phyloP scores from a whole-genome alignment of 35 echinoderm and acorn worm species.

The Diadema setosum region DNA sequence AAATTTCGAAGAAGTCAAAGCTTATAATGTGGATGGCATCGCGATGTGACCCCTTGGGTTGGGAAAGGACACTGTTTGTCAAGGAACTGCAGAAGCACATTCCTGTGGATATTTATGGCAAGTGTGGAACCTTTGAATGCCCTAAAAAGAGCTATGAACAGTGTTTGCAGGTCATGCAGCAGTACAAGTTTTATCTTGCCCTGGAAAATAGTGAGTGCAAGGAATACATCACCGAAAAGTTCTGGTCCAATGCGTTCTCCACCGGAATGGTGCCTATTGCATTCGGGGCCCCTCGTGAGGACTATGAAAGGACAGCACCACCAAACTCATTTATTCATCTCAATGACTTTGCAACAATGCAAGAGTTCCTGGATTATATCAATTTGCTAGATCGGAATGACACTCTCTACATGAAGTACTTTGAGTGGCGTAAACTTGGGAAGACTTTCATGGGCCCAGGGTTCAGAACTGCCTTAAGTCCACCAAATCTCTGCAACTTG shows the following conservation, averaged over 20 bases:
- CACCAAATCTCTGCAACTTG: slow-evolving; percentile 18
- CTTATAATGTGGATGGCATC: slow-evolving; percentile 62
- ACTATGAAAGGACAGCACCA: slow-evolving; percentile 45
- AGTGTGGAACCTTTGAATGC: slow-evolving; percentile 46
- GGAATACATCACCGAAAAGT: slow-evolving; percentile 70
- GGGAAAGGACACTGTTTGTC: slow-evolving; percentile 53
- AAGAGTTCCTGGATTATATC: slow-evolving; percentile 26
- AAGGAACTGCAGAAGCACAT: neutral
- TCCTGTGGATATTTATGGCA: slow-evolving; percentile 40
- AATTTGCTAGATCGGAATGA: slow-evolving; percentile 45
- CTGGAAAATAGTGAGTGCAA: slow-evolving; percentile 60
- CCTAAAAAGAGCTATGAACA: neutral
- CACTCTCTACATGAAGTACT: slow-evolving; percentile 54
- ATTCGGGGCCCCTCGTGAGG: slow-evolving; percentile 45
- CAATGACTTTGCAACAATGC: slow-evolving; percentile 14
- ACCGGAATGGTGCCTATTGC: slow-evolving; percentile 63
- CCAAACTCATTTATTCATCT: slow-evolving; percentile 75
- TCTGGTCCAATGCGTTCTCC: slow-evolving; percentile 52
- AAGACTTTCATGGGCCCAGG: neutral
- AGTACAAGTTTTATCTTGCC: slow-evolving; percentile 64
- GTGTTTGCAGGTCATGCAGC: neutral
- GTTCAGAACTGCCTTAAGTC: neutral
- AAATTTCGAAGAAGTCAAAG: slow-evolving; percentile 21
- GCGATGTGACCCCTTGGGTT: slow-evolving; percentile 48
- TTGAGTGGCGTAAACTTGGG: slow-evolving; percentile 42